Evolutionary conservation across 2,888 invertebrate genomes (phyloP), one percentile per base, ranked within the genome.

Genomic region (Chrysopilus asiliformis): DNA sequence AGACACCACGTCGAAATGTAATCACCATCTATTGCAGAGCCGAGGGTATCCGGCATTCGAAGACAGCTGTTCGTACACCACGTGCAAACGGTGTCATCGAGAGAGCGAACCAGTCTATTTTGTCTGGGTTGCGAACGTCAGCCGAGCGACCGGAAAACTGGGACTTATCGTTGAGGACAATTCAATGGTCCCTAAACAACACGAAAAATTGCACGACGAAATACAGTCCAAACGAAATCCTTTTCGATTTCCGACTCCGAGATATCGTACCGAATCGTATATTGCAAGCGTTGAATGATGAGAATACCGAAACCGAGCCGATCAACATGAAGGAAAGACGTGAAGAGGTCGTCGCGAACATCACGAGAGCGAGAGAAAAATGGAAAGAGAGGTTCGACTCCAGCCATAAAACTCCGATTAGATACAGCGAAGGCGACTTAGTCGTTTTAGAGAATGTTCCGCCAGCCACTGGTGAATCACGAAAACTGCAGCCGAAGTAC

Each of bases 401-500:
- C 40, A 45, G 43, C 12, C 38, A 34, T 27, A 17, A 32, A 7
- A 3, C 7, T 12, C 34, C 33, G 7, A 9, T 4, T n/a, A 6
- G 7, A 4, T 38, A 38, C 22, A 6, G 4, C 10, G 33, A 27
- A 20, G 27, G 14, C 10, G 43, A 43, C 31, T 25, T 45, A 14
- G 42, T 46, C 5, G 14, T 43, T 6, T 34, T 45, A 7, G 37
- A 42, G 31, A 31, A 41, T 36, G 36, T 41, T 20, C 25, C 36
- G 7, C 10, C 24, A 17, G 37, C 41, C 4, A 46, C 40, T 8
- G 43, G 46, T 27, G 39, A 40, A 13, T 43, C 45, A 15, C 26
- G 43, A 24, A 50, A 52, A 37, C 29, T 47, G 17, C 39, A 44
- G 28, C 44, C 45, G 7, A 40, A 36, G 9, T 49, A 39, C 16